Base-by-base conservation (phyloP, 2,113 vertebrate genomes). In the cat (Felis catus) region DNA sequence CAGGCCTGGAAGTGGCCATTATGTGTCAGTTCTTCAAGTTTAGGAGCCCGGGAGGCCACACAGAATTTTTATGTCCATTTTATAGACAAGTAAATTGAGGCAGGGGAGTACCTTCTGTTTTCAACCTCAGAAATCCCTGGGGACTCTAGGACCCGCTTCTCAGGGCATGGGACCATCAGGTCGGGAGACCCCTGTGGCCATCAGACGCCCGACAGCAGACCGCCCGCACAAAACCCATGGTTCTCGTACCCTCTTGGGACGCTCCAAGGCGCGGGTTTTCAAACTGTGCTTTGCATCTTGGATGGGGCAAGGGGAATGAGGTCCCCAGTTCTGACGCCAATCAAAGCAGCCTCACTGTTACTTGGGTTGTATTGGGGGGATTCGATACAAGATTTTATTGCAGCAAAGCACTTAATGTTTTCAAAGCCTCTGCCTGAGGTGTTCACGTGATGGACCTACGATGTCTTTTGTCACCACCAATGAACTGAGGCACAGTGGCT, bases 161-260 rank as follows among this genome's bases (percentile, higher is more conserved):
- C 21, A 31, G 31, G 29, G 39, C 33, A 3, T 21, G 27, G 25
- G 15, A 33, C 5, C 39, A 6, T 27, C n/a, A 7, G 25, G 6
- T 19, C n/a, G 6, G 45, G 41, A 71, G 51, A 29, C 31, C 25
- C 19, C 3, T 27, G 11, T 16, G 84, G n/a, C 10, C 18, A 1
- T n/a, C 2, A 33, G 27, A 55, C 1, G 2, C 15, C 74, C 25
- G 27, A 12, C 1, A 5, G 3, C 6, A 10, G 25, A 6, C 3
- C 7, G 21, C 21, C 7, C 6, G 19, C 45, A 41, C 13, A 51
- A 55, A 70, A 8, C 16, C 51, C 9, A 1, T 0, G 0, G 2
- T 21, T 61, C n/a, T 12, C 1, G 36, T 10, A 7, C 36, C 23
- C 4, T 3, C 0, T 2, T 1, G 0, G 21, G n/a, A 66, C 14